Percentiles rank a stretch among this genome's conserved stretches.
Conservation (phyloP, 2,888 invertebrate genomes). For the Campoletis raptor region DNA sequence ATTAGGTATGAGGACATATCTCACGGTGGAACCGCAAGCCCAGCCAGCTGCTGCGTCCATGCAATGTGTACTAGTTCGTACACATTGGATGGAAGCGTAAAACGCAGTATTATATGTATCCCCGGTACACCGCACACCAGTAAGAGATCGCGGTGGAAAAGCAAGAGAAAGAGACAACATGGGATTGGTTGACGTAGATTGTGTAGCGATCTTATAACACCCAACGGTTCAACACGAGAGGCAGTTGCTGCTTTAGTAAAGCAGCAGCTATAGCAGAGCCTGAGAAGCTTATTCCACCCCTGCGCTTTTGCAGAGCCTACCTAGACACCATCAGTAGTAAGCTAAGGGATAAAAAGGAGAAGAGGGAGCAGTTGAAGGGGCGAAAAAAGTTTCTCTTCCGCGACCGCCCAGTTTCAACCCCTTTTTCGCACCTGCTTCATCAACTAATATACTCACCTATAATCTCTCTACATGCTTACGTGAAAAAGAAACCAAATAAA, state of each 20-base stretch:
- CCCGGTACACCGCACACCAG: constrained; percentile 22
- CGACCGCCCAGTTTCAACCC: constrained; percentile 40
- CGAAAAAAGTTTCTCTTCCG: constrained; percentile 38
- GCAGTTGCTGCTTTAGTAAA: constrained; percentile 46
- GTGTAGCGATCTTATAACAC: constrained; percentile 33
- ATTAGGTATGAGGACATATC: constrained; percentile 57
- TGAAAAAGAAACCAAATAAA: not conserved
- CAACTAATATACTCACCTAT: constrained; percentile 11
- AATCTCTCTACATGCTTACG: constrained; percentile 1
- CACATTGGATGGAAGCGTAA: constrained; percentile 37
- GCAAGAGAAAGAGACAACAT: constrained; percentile 1
- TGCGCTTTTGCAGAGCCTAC: constrained; percentile 51
- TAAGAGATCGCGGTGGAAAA: not conserved
- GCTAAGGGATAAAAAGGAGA: not conserved
- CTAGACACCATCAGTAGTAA: constrained; percentile 45
- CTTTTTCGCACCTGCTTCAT: constrained; percentile 55
- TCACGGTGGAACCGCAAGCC: constrained; percentile 42
- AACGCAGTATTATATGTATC: constrained; percentile 28
- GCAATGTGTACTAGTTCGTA: constrained; percentile 11
- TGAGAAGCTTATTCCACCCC: constrained; percentile 64
- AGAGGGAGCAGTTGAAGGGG: constrained; percentile 2
- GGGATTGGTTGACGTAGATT: constrained; percentile 55
- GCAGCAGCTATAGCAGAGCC: constrained; percentile 57
- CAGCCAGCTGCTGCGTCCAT: constrained; percentile 47
- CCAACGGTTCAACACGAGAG: constrained; percentile 31